These are phyloP conservation scores for Zaprionus kolodkinae DNA, from an alignment of 1,140 invertebrate genomes.

Conservation along the genomic window DNA sequence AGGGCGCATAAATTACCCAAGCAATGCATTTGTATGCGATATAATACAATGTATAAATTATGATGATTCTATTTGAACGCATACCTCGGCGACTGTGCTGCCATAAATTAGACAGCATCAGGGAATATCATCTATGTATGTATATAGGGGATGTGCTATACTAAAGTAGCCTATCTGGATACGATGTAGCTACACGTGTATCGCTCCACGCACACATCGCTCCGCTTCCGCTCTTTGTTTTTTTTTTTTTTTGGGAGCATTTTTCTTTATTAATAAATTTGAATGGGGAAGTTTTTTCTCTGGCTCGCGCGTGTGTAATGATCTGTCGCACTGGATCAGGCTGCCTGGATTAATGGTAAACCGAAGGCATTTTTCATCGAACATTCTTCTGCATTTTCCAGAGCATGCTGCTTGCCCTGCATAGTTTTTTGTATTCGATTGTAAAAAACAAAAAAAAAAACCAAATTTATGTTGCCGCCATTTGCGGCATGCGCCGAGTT, in stretches of 20 bases:
- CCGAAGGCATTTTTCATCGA: constrained; percentile 81
- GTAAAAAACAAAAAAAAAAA: neutral
- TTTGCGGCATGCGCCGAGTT: constrained; percentile 51
- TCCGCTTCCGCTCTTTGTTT: constrained; percentile 38
- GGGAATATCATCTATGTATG: constrained; percentile 1
- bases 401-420: constrained; percentile 6
- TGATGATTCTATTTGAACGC: constrained; percentile 81
- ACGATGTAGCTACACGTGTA: constrained; percentile 35
- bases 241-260: constrained; percentile 35
- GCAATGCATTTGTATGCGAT: constrained; percentile 53
- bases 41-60: constrained; percentile 71
- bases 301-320: constrained; percentile 77
- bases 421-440: constrained; percentile 21
- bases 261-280: constrained; percentile 79
- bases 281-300: constrained; percentile 37
- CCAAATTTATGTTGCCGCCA: constrained; percentile 54
- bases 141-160: no score
- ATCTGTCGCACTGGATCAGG: constrained; percentile 81
- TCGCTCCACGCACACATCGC: constrained; percentile 24
- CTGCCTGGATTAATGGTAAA: constrained; percentile 82
- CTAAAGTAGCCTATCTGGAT: neutral
- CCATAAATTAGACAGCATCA: constrained; percentile 70
- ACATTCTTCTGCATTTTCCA: constrained; percentile 60
- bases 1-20: constrained; percentile 68
- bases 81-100: constrained; percentile 58